Evolutionary conservation across 2,888 invertebrate genomes (phyloP), one percentile per base, ranked within the genome.

Genomic region (Mesopsocus fuscifrons): DNA sequence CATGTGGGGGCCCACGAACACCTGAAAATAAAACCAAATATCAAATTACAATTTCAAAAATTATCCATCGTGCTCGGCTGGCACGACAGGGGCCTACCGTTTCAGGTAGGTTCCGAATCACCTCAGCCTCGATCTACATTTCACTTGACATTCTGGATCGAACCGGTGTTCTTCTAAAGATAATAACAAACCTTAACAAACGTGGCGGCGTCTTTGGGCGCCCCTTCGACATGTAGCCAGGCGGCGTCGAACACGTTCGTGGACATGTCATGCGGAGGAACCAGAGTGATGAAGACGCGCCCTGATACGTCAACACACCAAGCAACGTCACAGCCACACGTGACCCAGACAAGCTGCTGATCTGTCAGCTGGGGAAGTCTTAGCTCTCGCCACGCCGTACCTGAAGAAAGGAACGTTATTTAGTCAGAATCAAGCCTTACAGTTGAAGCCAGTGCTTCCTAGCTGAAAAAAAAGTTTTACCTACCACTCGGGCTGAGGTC

Each of bases 241-340:
- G 62, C 67, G 23, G 66, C 64, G 44, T 57, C 59, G 22, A 64
- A 57, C 34, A 56, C 54, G 17, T 56, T 55, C 26, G 53, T 51
- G 9, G 59, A 51, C 18, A 65, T 61, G 15, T 63, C 57, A 46
- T 57, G 55, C 3, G 60, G 55, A 18, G 61, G 58, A 2, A 66
- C 65, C 42, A 64, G 59, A 30, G 66, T 54, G 54, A 67, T 60
- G 50, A 60, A 63, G 18, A 66, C 56, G n/a, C 53, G 51, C 2
- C 67, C 68, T 23, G 54, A 52, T 34, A 52, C 54, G 50, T 66
- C 66, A 48, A 64, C 63, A 1, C 63, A 64, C 68, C 68, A 67
- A 13, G 65, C 62, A 20, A 59, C 59, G 47, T 62, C 58, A 21
- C 54, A 53, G 2, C 66, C 64, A 52, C 64, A 64, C 21, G 60